Evolutionary conservation across 2,113 vertebrate species (phyloP), one percentile per base, ranked within the genome.

Genomic region (Machaerirhynchus nigripectus): DNA sequence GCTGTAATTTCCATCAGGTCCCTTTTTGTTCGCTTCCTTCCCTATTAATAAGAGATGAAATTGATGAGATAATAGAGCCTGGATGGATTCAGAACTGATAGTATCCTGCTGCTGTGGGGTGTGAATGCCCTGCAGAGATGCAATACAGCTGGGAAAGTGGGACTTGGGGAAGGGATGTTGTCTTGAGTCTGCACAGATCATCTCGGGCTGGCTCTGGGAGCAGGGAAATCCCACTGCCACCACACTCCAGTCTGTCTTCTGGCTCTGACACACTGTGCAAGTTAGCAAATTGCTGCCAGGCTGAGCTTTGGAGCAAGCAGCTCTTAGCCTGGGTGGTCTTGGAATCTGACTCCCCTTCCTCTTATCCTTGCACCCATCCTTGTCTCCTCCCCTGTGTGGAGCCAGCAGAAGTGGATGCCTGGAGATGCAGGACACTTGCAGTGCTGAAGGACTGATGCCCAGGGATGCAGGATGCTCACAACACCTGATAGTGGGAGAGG

Each of bases 1-100:
- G 60, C 91, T 92, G 46, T 81, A 77, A 87, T 91, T 97, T 93
- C 91, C 89, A 90, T 95, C 93, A 89, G 21, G 31, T 95, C 47
- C 33, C 56, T 84, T 93, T 88, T 84, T 68, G 86, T 95, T 93
- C 19, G 0, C 84, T 93, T 96, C 94, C 64, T 95, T 56, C 28
- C 10, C 80, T 83, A 92, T 97, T 92, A 97, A 97, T 96, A 97
- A 95, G 80, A 92, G 44, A 97, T 95, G 89, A 95, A 86, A 85
- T 75, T 81, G 84, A 77, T 75, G 94, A 96, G 73, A 84, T 96
- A 84, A 81, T 78, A 84, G 89, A 75, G 35, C 31, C 57, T 60
- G 64, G 89, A 55, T 95, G 68, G 80, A 81, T 89, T 64, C 76
- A 60, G 91, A 92, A 73, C 56, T 1, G 49, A 86, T 47, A 85